Evolutionary conservation across 2,113 vertebrate genomes (phyloP).

Genomic region (Periophthalmus modestus): DNA sequence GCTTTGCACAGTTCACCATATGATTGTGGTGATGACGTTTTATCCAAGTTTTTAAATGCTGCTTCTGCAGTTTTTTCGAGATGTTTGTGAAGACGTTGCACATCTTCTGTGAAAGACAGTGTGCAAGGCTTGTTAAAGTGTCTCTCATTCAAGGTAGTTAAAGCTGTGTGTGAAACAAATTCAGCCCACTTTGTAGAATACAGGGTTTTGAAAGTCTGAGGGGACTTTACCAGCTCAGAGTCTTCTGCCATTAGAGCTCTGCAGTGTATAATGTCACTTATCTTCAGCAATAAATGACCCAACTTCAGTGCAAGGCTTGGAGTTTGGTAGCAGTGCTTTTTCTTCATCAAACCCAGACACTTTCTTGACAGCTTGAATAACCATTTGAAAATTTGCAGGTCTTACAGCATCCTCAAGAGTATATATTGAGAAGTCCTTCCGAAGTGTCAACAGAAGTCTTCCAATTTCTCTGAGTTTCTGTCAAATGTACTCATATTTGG

Average conservation of each 20-base stretch:
- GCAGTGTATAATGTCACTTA: constrained; percentile 39
- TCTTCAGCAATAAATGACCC: constrained; percentile 25
- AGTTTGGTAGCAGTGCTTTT: constrained; percentile 8
- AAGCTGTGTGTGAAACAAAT: constrained; percentile 20
- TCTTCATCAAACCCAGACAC: constrained; percentile 23
- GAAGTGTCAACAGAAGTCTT: constrained; percentile 12
- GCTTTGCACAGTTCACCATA: too few species aligned
- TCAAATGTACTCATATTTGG: constrained; percentile 14
- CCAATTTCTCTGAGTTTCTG: constrained; percentile 2
- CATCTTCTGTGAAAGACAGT: too few species aligned
- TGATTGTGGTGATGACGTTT: too few species aligned
- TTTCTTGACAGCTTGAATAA: constrained; percentile 19
- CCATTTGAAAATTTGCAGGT: constrained; percentile 7
- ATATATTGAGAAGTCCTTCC: constrained; percentile 5
- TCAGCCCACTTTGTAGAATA: constrained; percentile 31
- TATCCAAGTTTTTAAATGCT: too few species aligned
- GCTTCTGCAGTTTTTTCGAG: too few species aligned
- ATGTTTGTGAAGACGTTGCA: too few species aligned
- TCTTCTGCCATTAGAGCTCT: constrained; percentile 36
- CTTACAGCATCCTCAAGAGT: constrained; percentile 16
- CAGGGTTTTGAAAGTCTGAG: constrained; percentile 21
- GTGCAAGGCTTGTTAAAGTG: too few species aligned
- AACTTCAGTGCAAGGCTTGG: constrained; percentile 22
- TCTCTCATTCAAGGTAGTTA: too few species aligned
- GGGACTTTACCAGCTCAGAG: constrained; percentile 19